phyloP scores from a whole-genome alignment of 2,113 vertebrate species.

The Marcusenius ussheri region DNA sequence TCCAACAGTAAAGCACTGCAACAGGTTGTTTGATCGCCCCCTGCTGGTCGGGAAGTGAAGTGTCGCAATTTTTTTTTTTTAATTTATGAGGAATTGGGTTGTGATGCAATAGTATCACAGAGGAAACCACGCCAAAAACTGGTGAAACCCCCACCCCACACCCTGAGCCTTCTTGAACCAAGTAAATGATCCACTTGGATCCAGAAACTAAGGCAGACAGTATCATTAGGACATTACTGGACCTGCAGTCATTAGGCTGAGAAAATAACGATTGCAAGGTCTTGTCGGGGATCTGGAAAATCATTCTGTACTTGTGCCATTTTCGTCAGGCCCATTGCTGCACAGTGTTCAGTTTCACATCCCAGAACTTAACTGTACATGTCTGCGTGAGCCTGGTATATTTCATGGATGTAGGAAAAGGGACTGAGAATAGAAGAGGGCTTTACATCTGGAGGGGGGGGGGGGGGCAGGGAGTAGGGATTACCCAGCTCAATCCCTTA shows the following conservation, averaged over 20 bases:
- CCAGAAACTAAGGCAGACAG: not conserved
- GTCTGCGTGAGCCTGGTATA: not conserved
- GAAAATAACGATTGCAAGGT: not conserved
- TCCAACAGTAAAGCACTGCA: not conserved
- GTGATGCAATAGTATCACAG: not conserved
- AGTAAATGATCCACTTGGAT: not conserved
- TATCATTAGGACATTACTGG: not conserved
- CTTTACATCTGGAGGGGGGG: conserved; percentile 21
- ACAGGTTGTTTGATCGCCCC: not conserved
- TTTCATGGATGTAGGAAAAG: not conserved
- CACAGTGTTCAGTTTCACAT: not conserved
- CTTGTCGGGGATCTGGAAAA: not conserved
- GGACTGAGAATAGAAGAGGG: conserved; percentile 30
- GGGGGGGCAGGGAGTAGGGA: conserved; percentile 33
- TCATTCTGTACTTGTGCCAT: not conserved
- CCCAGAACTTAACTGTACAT: not conserved
- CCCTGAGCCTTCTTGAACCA: not conserved
- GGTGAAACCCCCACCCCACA: not conserved
- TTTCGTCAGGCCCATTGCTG: not conserved
- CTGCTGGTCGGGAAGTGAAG: not conserved
- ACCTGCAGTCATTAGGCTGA: not conserved
- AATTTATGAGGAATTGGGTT: not conserved
- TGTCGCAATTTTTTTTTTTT: not conserved
- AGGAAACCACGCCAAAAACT: not conserved
- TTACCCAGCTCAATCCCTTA: conserved; percentile 51